These are phyloP conservation scores for Lithobates sylvaticus DNA, from an alignment of 2,797 vertebrate genomes.

Conservation along the genomic window DNA sequence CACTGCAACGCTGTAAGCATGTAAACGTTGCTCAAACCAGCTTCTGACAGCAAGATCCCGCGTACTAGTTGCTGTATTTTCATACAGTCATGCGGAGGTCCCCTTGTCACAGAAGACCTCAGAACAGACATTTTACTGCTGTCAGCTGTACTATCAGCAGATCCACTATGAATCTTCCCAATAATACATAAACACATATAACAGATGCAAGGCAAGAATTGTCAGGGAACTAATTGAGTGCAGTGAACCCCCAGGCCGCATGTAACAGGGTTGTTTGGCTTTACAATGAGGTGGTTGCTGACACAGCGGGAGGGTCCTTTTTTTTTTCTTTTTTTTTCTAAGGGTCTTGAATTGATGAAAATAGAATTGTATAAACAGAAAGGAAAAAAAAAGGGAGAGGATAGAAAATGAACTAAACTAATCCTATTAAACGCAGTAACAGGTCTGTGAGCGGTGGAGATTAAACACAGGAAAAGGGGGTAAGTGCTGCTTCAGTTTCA, in stretches of 20 bases:
- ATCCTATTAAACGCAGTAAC: constrained; percentile 82
- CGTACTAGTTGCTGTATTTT: too few species aligned
- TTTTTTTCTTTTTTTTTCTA: constrained; percentile 40
- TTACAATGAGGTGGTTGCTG: constrained; percentile 41
- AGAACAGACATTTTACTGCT: neutral
- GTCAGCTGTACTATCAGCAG: neutral
- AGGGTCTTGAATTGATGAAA: constrained; percentile 67
- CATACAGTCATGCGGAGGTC: too few species aligned
- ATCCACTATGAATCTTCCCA: neutral
- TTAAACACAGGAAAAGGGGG: constrained; percentile 82
- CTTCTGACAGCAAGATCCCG: too few species aligned
- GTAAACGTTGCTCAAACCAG: too few species aligned
- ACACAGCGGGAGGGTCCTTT: constrained; percentile 61
- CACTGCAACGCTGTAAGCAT: too few species aligned
- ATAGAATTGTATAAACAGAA: constrained; percentile 73
- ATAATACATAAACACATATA: neutral
- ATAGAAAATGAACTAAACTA: constrained; percentile 78
- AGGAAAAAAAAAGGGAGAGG: constrained; percentile 41
- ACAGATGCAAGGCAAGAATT: neutral
- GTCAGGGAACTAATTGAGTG: constrained; percentile 45
- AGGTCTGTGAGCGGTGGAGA: constrained; percentile 76
- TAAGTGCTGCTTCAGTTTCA: constrained; percentile 82
- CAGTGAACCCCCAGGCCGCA: constrained; percentile 25
- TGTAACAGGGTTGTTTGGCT: constrained; percentile 7
- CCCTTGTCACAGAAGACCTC: neutral